Evolutionary conservation across 2,888 invertebrate genomes (phyloP).

Genomic region (Chrysotoxum bicinctum): DNA sequence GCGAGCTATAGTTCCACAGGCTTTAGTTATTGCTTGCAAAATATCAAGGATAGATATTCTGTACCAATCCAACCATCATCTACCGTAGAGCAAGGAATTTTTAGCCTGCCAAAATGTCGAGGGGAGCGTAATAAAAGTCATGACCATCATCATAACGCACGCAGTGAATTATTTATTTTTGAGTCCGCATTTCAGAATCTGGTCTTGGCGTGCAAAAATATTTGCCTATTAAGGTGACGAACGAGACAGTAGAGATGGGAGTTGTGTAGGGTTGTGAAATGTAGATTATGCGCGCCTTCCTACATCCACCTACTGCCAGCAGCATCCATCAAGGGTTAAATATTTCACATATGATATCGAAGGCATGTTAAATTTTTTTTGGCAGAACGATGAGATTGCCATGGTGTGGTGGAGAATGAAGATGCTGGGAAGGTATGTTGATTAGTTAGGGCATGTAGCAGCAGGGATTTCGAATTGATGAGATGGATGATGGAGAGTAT

Average conservation of each 20-base stretch:
- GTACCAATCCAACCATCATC: background rate
- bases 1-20: background rate
- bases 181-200: constrained; percentile 31
- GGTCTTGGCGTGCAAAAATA: constrained; percentile 62
- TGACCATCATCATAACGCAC: constrained; percentile 51
- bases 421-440: constrained; percentile 21
- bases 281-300: background rate
- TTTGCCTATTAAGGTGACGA: constrained; percentile 65
- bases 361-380: constrained; percentile 17
- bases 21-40: background rate
- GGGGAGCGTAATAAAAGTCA: constrained; percentile 62
- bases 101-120: constrained; percentile 21
- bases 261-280: constrained; percentile 25
- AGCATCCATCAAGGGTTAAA: constrained; percentile 34
- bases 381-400: constrained; percentile 29
- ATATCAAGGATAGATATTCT: background rate
- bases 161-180: constrained; percentile 62
- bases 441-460: constrained; percentile 45
- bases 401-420: background rate
- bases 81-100: background rate
- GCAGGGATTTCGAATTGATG: constrained; percentile 44
- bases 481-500: constrained; percentile 28
- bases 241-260: constrained; percentile 13
- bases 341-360: constrained; percentile 25
- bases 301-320: background rate